phyloP scores from a whole-genome alignment of 1,140 invertebrate genomes.

The Sitophilus oryzae region DNA sequence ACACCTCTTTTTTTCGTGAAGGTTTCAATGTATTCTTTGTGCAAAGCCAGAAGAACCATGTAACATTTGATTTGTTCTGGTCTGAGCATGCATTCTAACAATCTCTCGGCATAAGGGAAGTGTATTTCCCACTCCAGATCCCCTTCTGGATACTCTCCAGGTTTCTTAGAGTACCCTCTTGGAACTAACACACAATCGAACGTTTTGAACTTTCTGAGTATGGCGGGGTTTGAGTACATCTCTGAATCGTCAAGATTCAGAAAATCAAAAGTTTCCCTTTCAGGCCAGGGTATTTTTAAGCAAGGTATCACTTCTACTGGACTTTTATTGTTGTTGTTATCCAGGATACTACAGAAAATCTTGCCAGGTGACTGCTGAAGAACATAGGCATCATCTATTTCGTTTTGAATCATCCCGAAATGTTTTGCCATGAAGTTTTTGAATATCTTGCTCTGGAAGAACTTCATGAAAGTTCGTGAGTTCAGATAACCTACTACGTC shows the following conservation, averaged over 20 bases:
- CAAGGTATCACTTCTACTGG: slow-evolving; percentile 33
- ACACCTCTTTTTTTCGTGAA: slow-evolving; percentile 52
- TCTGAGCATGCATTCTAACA: slow-evolving; percentile 61
- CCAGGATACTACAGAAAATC: slow-evolving; percentile 29
- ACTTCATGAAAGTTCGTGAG: slow-evolving; percentile 31
- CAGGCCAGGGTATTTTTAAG: slow-evolving; percentile 32
- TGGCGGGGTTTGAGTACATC: slow-evolving; percentile 57
- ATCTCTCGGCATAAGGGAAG: slow-evolving; percentile 66
- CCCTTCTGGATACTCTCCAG: slow-evolving; percentile 6
- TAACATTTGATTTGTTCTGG: slow-evolving; percentile 62
- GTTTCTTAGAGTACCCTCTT: slow-evolving; percentile 43
- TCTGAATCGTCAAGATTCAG: not conserved
- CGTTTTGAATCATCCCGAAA: slow-evolving; percentile 23
- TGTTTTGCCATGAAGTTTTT: slow-evolving; percentile 22
- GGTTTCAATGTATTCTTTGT: slow-evolving; percentile 63
- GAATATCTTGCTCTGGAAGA: slow-evolving; percentile 30
- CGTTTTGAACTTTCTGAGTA: slow-evolving; percentile 56
- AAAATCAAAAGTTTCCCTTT: slow-evolving; percentile 24
- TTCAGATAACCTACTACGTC: slow-evolving; percentile 27
- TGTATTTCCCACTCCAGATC: slow-evolving; percentile 65
- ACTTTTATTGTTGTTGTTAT: slow-evolving; percentile 8
- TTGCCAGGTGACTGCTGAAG: slow-evolving; percentile 23
- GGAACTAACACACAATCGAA: slow-evolving; percentile 64
- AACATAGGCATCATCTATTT: slow-evolving; percentile 19
- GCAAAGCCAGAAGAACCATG: slow-evolving; percentile 55